phyloP scores from a whole-genome alignment of 2,113 vertebrate genomes.

The Strigops habroptila region DNA sequence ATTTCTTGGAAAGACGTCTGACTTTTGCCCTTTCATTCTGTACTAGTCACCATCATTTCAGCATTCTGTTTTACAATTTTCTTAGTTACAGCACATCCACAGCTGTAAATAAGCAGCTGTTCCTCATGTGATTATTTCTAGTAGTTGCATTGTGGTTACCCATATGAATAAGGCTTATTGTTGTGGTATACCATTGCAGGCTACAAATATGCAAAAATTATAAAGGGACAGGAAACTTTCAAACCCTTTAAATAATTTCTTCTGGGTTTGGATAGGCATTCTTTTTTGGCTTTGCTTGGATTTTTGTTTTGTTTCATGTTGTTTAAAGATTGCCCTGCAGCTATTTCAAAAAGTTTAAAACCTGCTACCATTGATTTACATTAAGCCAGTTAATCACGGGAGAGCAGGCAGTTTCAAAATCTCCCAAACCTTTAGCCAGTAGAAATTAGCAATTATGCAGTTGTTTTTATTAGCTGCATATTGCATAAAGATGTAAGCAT shows the following conservation, averaged over 20 bases:
- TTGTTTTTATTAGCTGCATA: background rate
- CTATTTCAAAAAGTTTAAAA: conserved; percentile 22
- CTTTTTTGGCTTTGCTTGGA: background rate
- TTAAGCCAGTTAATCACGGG: background rate
- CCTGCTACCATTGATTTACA: background rate
- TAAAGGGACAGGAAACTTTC: conserved; percentile 41
- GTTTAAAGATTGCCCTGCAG: background rate
- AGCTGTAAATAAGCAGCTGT: conserved; percentile 14
- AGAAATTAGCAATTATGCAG: background rate
- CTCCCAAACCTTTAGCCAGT: background rate
- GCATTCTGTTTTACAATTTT: background rate
- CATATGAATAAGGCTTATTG: conserved; percentile 49
- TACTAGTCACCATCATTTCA: background rate
- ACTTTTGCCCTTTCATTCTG: background rate
- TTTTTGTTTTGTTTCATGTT: background rate
- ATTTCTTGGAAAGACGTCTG: background rate
- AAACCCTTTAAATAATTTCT: conserved; percentile 21
- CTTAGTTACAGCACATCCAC: conserved; percentile 32
- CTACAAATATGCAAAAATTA: conserved; percentile 43
- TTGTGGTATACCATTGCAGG: conserved; percentile 25
- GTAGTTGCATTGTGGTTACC: conserved; percentile 34
- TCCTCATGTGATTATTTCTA: conserved; percentile 63
- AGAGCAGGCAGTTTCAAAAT: background rate
- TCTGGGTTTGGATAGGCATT: background rate
- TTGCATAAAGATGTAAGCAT: background rate